phyloP scores from a whole-genome alignment of 2,888 invertebrate species.

The Hirtodrosophila alboralis region DNA sequence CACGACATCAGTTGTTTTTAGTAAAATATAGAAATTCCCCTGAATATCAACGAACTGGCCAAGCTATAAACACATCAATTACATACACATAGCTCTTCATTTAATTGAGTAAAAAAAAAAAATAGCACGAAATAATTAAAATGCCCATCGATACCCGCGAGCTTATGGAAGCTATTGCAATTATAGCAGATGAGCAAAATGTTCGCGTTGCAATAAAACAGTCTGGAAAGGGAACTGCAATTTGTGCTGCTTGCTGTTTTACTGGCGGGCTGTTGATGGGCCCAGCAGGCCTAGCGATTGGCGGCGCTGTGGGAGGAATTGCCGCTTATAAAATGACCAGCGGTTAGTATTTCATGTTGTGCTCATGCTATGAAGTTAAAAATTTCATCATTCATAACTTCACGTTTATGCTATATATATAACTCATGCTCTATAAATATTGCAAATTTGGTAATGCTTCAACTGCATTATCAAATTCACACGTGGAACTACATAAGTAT shows the following conservation, averaged over 20 bases:
- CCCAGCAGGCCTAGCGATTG: conserved; percentile 81
- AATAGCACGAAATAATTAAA: conserved; percentile 15
- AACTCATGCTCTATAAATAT: too few species aligned
- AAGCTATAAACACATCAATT: neutral
- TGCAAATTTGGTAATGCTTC: too few species aligned
- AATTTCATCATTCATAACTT: too few species aligned
- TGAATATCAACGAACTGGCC: neutral
- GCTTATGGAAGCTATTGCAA: conserved; percentile 81
- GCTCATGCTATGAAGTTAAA: too few species aligned
- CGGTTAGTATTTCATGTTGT: conserved; percentile 58
- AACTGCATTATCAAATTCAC: too few species aligned
- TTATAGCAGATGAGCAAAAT: conserved; percentile 81
- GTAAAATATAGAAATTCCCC: neutral
- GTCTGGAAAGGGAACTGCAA: conserved; percentile 78
- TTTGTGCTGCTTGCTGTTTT: conserved; percentile 81
- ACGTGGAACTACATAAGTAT: too few species aligned
- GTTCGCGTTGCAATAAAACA: conserved; percentile 80
- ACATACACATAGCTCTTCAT: neutral
- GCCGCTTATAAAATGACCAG: conserved; percentile 80
- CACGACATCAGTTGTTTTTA: conserved; percentile 4
- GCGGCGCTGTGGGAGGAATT: conserved; percentile 82
- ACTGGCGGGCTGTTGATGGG: conserved; percentile 82
- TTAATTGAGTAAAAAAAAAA: neutral
- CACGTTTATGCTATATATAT: too few species aligned
- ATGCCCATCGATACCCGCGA: conserved; percentile 82